Percentiles rank a stretch among this genome's conserved stretches.
These are phyloP conservation scores for Drosophila subobscura DNA, from an alignment of 1,140 invertebrate species.

Conservation along the genomic window DNA sequence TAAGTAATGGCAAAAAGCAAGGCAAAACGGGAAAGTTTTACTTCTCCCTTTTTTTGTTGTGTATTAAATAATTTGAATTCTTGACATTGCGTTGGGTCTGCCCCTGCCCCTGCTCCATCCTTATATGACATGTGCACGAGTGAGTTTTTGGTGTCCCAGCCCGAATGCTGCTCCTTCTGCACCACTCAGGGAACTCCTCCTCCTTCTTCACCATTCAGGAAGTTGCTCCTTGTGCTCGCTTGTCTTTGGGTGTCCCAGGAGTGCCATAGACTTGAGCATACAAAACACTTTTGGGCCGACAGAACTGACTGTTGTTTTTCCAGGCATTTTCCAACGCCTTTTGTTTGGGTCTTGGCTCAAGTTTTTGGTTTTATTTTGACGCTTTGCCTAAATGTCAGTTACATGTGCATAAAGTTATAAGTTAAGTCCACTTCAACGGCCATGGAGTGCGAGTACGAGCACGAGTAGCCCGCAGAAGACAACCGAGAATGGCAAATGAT, in stretches of 20 bases:
- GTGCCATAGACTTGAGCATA: constrained; percentile 42
- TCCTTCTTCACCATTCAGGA: constrained; percentile 18
- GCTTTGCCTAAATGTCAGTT: constrained; percentile 65
- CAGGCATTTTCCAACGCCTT: constrained; percentile 23
- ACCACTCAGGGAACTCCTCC: constrained; percentile 21
- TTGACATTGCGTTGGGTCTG: constrained; percentile 44
- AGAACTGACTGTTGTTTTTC: constrained; percentile 30
- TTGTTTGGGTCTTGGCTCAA: constrained; percentile 46
- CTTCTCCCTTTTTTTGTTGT: constrained; percentile 11
- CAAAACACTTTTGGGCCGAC: constrained; percentile 52
- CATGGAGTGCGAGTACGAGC: neutral
- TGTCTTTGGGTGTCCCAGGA: constrained; percentile 31
- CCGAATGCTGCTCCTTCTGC: too few relatives aligned
- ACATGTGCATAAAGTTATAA: constrained; percentile 69
- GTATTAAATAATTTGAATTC: constrained; percentile 71
- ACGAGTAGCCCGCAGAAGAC: constrained; percentile 1
- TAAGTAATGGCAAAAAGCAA: constrained; percentile 63
- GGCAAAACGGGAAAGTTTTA: constrained; percentile 13
- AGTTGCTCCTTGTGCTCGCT: neutral
- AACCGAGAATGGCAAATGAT: constrained; percentile 13
- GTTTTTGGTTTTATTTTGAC: constrained; percentile 54
- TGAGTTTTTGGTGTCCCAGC: constrained; percentile 21
- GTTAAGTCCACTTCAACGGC: constrained; percentile 48
- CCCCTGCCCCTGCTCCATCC: neutral
- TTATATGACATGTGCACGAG: neutral